phyloP scores from a whole-genome alignment of 2,888 invertebrate species.

The Eutolmus rufibarbis region DNA sequence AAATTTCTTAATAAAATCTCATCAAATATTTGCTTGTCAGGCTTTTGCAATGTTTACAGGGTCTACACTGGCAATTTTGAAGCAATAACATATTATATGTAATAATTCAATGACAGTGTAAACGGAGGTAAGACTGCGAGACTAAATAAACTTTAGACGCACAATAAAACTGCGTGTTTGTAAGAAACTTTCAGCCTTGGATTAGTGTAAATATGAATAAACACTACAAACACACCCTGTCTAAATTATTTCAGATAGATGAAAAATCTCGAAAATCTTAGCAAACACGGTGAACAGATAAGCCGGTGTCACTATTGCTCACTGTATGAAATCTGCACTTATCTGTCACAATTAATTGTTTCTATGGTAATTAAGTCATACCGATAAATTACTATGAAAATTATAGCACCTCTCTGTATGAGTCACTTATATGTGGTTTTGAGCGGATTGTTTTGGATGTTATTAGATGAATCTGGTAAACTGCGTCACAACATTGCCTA shows the following conservation, averaged over 20 bases:
- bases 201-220: background rate
- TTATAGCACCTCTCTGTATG: background rate
- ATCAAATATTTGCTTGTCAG: no score
- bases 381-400: background rate
- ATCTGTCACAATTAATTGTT: background rate
- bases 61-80: no score
- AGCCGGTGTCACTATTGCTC: background rate
- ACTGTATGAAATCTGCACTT: background rate
- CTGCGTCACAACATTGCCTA: background rate
- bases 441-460: background rate
- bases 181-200: background rate
- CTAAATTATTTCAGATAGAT: background rate
- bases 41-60: no score
- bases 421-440: background rate
- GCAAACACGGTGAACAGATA: background rate
- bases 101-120: no score
- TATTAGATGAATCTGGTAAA: background rate
- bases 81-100: no score
- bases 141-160: background rate
- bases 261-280: background rate
- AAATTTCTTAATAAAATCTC: no score
- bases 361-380: background rate
- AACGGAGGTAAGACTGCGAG: background rate
- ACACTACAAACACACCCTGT: background rate
- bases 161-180: background rate